Conservation (phyloP, 2,113 vertebrate genomes). For the Dromaius novaehollandiae region DNA sequence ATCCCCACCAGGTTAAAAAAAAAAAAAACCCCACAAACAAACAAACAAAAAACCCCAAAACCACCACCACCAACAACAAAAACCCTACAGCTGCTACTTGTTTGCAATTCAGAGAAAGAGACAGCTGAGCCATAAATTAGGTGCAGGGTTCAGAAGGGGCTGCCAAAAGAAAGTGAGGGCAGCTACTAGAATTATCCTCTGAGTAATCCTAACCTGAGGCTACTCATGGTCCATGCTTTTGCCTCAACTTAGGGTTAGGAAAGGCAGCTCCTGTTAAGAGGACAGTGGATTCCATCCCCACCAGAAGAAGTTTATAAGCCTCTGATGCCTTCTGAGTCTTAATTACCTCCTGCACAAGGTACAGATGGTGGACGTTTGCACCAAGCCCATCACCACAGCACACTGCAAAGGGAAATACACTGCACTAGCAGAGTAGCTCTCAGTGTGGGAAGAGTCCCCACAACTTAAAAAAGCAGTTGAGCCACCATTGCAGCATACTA, state of each 20-base stretch:
- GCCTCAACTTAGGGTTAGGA: neutral
- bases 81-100: neutral
- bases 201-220: neutral
- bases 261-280: neutral
- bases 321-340: neutral
- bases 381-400: neutral
- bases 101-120: neutral
- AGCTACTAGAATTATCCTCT: neutral
- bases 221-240: neutral
- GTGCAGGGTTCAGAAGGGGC: neutral
- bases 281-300: neutral
- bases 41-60: too few species aligned
- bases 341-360: neutral
- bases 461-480: neutral
- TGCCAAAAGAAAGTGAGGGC: neutral
- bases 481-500: neutral
- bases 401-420: neutral
- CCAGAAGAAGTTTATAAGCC: neutral
- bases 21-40: too few species aligned
- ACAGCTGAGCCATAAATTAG: neutral
- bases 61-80: neutral
- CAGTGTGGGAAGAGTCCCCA: neutral
- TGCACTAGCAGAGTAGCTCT: neutral
- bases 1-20: neutral
- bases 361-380: accelerated